Percentiles rank a stretch among this genome's conserved stretches.
Conservation (phyloP, 2,113 vertebrate species). For the Sceloporus tristichus region DNA sequence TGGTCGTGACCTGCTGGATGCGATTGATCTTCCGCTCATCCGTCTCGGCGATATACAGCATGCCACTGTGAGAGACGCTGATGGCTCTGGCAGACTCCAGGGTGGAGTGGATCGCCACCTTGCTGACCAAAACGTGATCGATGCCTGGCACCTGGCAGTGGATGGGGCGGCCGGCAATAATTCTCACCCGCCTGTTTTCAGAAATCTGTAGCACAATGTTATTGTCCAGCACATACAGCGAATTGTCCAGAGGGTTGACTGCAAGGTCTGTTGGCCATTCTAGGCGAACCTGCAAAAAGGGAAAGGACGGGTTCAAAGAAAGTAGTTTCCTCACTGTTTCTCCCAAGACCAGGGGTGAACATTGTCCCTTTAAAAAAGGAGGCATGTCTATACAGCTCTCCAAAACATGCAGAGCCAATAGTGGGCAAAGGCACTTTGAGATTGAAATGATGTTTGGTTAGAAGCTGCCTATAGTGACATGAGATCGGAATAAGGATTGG, state of each 20-base stretch:
- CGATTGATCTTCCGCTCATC: constrained; percentile 97
- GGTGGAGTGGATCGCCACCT: constrained; percentile 90
- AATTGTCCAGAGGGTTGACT: constrained; percentile 96
- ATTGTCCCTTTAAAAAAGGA: no score
- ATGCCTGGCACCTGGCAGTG: constrained; percentile 96
- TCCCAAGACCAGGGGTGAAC: background rate
- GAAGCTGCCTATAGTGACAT: no score
- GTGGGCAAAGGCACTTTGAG: no score
- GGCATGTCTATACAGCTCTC: no score
- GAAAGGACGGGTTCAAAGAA: constrained; percentile 41
- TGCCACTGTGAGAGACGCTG: constrained; percentile 91
- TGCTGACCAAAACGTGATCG: constrained; percentile 91
- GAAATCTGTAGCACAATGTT: constrained; percentile 98
- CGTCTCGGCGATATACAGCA: constrained; percentile 94
- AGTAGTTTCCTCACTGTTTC: background rate
- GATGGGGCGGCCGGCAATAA: constrained; percentile 94
- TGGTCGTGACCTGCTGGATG: constrained; percentile 96
- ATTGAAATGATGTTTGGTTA: no score
- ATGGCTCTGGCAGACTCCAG: constrained; percentile 94
- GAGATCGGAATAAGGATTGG: no score
- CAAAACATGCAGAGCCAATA: no score
- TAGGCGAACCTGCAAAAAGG: constrained; percentile 87
- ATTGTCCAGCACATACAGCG: constrained; percentile 96
- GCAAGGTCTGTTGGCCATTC: constrained; percentile 98
- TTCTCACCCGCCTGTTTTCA: constrained; percentile 88